A percentile compares a stretch with the other conserved stretches of the same genome.
phyloP scores from a whole-genome alignment of 2,888 invertebrate species.

The Dolichomitus sp. region DNA sequence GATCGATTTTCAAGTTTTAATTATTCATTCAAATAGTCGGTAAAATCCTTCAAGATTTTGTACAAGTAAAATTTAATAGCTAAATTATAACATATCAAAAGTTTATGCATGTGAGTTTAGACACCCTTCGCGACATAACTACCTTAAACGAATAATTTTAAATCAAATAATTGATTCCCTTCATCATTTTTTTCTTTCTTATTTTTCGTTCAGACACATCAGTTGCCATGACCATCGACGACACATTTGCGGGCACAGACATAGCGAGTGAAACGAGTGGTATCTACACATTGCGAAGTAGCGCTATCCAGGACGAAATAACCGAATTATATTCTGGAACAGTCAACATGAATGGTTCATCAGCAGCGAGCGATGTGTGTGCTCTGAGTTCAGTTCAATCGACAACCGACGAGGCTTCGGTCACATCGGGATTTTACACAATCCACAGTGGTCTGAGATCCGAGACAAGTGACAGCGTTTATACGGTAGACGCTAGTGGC shows the following conservation, averaged over 20 bases:
- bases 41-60: no score
- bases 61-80: no score
- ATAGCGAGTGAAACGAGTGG: conserved; percentile 94
- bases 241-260: conserved; percentile 77
- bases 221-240: conserved; percentile 60
- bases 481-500: conserved; percentile 79
- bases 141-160: not conserved
- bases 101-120: no score
- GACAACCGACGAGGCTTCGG: conserved; percentile 84
- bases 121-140: no score
- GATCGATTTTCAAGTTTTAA: no score
- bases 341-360: conserved; percentile 80
- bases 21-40: no score
- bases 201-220: conserved; percentile 49
- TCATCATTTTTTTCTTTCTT: not conserved
- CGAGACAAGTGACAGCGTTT: conserved; percentile 83
- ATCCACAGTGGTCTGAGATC: conserved; percentile 84
- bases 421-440: conserved; percentile 85
- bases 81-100: no score
- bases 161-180: conserved; percentile 3
- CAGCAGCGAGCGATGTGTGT: conserved; percentile 81
- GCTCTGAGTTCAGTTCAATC: conserved; percentile 83
- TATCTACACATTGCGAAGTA: conserved; percentile 92
- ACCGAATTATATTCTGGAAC: conserved; percentile 80
- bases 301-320: conserved; percentile 84